Base-by-base conservation (phyloP, 2,797 vertebrate genomes). In the Tiaroga cobitis region DNA sequence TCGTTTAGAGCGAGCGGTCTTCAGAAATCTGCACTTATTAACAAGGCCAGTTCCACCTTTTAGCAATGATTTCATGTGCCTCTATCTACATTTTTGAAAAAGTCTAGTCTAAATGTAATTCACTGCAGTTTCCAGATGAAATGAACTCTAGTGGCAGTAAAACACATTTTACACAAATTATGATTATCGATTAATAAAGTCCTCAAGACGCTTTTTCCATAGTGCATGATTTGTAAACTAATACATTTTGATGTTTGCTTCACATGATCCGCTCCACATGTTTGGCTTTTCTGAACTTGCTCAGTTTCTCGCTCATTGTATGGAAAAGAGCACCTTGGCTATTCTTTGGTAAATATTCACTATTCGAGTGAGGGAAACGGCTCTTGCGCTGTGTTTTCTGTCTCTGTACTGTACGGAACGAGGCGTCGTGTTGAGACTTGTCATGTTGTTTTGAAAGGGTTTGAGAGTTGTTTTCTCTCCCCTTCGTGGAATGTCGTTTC, bases 351-450 rank as follows among this genome's bases (percentile, higher is more conserved):
- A 46, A 16, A 16, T 46, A 49, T 46, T 46, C 46, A 16, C 16
- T 5, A 46, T 49, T 49, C 0, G 46, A 49, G 46, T 9, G 24
- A 15, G 37, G 41, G 24, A 67, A 19, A 21, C 56, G 13, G 32
- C 37, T 5, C 26, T 54, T 24, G 56, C 68, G 74, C n/a, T 87
- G 70, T 87, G 91, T 68, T 49, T 49, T 89, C 90, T 83, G 21
- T 41, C 43, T 61, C 15, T 82, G 84, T 83, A 49, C 46, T 26
- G 8, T 88, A 80, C 90, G 93, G 94, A 93, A 93, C 93, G 89
- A 91, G 74, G 24, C 24, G 8, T 89, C 95, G 39, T 93, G 95
- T 94, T 90, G 74, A 85, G 91, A 94, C 95, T 90, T 91, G 95
- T 68, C 26, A 43, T 61, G 90, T 93, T 94, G 90, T 92, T 91